phyloP scores from a whole-genome alignment of 2,888 invertebrate species.

The Synanthedon vespiformis region DNA sequence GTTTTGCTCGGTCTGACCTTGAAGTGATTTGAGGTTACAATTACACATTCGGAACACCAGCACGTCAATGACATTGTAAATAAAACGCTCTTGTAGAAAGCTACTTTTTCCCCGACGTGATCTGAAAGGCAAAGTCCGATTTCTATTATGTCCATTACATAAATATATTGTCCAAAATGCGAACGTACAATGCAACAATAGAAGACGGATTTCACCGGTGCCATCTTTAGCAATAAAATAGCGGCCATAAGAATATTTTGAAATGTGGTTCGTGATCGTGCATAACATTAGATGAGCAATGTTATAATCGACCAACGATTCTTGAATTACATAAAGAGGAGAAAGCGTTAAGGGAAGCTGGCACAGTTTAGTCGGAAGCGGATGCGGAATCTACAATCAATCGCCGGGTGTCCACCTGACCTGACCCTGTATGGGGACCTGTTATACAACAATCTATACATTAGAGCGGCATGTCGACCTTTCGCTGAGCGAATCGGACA shows the following conservation, averaged over 20 bases:
- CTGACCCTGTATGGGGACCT: slow-evolving; percentile 47
- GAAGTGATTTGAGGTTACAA: slow-evolving; percentile 47
- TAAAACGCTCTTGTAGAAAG: slow-evolving; percentile 41
- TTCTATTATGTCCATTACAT: slow-evolving; percentile 17
- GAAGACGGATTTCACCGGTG: not conserved
- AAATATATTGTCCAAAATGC: slow-evolving; percentile 20
- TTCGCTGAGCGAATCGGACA: slow-evolving; percentile 17
- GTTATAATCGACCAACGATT: not conserved
- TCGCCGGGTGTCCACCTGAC: slow-evolving; percentile 24
- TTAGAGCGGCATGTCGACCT: slow-evolving; percentile 46
- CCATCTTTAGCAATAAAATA: slow-evolving; percentile 11
- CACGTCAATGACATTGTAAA: slow-evolving; percentile 26
- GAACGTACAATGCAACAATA: slow-evolving; percentile 10
- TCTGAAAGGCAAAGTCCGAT: slow-evolving; percentile 23
- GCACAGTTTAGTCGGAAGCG: slow-evolving; percentile 44
- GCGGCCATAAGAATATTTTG: slow-evolving; percentile 11
- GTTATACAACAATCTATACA: slow-evolving; percentile 52
- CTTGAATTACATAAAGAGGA: slow-evolving; percentile 38
- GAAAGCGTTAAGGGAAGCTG: slow-evolving; percentile 41
- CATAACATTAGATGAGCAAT: slow-evolving; percentile 13
- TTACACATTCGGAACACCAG: slow-evolving; percentile 37
- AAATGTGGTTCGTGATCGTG: slow-evolving; percentile 18
- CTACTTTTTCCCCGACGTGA: slow-evolving; percentile 47
- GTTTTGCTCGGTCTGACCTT: slow-evolving; percentile 52
- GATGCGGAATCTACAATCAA: slow-evolving; percentile 45